These are phyloP conservation scores for Peromyscus californicus DNA, from an alignment of 2,113 vertebrate species.

Conservation along the genomic window DNA sequence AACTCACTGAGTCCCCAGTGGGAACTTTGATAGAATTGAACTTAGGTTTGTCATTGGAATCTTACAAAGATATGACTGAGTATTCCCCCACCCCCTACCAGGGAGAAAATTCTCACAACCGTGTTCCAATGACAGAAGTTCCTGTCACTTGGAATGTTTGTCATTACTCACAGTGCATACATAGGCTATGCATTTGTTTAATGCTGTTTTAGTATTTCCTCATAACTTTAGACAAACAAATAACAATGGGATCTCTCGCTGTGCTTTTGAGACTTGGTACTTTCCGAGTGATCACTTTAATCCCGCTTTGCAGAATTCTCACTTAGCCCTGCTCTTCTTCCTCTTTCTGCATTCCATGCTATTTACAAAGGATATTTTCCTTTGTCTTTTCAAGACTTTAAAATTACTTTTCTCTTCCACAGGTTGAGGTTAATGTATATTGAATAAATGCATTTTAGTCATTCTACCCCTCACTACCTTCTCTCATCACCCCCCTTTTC, in stretches of 20 bases:
- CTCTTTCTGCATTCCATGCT: neutral
- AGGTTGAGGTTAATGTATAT: neutral
- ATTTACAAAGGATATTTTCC: neutral
- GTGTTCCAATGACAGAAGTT: neutral
- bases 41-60: neutral
- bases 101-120: neutral
- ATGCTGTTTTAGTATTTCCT: neutral
- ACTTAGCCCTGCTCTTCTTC: neutral
- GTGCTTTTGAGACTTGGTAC: neutral
- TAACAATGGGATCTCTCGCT: neutral
- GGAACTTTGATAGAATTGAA: no score
- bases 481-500: neutral
- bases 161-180: neutral
- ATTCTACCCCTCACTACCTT: no score
- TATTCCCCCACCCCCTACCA: neutral
- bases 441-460: no score
- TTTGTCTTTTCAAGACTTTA: neutral
- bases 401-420: neutral
- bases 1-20: neutral
- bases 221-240: neutral
- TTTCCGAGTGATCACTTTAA: neutral
- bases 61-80: neutral
- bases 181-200: neutral
- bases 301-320: neutral
- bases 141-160: slow-evolving; percentile 15